Percentiles rank a stretch among this genome's conserved stretches.
Evolutionary conservation across 2,797 vertebrate genomes (phyloP).

Genomic region (Atherinosoma microstoma): DNA sequence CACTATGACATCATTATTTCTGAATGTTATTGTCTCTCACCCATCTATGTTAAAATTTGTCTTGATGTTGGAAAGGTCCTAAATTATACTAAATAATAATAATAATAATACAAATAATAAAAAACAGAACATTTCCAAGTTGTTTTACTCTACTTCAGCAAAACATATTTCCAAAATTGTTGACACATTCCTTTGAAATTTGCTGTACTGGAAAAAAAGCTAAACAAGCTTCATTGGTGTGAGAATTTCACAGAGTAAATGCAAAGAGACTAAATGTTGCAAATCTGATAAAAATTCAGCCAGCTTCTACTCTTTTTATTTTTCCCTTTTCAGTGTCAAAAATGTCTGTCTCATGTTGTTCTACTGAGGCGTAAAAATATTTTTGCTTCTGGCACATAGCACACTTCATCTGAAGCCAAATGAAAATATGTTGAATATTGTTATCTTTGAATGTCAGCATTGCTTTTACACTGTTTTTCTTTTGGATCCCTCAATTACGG

Average conservation of each 20-base stretch:
- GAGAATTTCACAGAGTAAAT: background rate
- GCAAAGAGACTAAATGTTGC: background rate
- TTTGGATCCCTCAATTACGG: background rate
- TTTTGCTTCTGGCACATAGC: background rate
- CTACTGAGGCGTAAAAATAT: background rate
- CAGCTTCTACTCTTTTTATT: background rate
- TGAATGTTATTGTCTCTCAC: background rate
- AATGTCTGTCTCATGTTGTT: background rate
- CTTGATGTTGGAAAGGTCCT: background rate
- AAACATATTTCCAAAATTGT: too few relatives aligned
- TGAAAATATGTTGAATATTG: background rate
- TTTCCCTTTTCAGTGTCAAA: background rate
- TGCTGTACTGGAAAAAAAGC: background rate
- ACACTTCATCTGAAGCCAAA: background rate
- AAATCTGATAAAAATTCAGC: background rate
- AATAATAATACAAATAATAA: too few relatives aligned
- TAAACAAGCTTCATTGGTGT: background rate
- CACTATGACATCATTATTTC: background rate
- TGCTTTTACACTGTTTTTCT: background rate
- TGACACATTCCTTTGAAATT: background rate
- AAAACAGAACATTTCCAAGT: too few relatives aligned
- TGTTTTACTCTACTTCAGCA: too few relatives aligned
- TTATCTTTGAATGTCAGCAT: background rate
- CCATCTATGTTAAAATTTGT: background rate
- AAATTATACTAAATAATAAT: too few relatives aligned